These are phyloP conservation scores for Andrena bucephala DNA, from an alignment of 2,888 invertebrate genomes.

Conservation along the genomic window DNA sequence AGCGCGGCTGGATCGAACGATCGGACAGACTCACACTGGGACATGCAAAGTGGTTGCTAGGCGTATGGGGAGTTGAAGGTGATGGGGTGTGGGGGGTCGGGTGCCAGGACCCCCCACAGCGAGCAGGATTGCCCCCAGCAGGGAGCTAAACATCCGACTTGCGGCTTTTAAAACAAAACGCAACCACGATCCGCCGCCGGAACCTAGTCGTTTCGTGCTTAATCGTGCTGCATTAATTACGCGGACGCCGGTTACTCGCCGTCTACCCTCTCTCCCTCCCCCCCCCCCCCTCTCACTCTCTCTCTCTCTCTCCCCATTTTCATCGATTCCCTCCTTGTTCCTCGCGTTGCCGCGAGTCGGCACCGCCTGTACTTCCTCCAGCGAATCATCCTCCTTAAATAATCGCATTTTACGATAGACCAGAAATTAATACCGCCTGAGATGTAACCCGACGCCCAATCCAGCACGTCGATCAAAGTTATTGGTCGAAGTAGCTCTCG, in stretches of 20 bases:
- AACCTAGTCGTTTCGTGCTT: constrained; percentile 81
- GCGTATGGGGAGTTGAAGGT: constrained; percentile 62
- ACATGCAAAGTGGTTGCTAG: constrained; percentile 61
- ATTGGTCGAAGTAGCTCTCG: neutral
- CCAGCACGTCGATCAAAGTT: constrained; percentile 4
- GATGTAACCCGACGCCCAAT: constrained; percentile 17
- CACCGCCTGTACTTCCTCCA: constrained; percentile 26
- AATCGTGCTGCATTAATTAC: constrained; percentile 84
- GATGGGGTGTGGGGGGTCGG: constrained; percentile 65
- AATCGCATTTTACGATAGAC: constrained; percentile 40
- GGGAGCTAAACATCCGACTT: constrained; percentile 83
- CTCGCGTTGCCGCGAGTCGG: constrained; percentile 1
- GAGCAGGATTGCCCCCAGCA: constrained; percentile 84
- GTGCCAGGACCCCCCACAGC: constrained; percentile 80
- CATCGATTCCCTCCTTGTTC: constrained; percentile 26
- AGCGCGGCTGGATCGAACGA: constrained; percentile 44
- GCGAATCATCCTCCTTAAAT: constrained; percentile 28
- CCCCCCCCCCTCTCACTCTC: neutral
- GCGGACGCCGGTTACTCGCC: constrained; percentile 74
- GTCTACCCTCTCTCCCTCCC: constrained; percentile 22
- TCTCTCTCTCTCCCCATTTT: constrained; percentile 27
- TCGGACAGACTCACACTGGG: constrained; percentile 41
- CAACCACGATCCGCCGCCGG: constrained; percentile 77
- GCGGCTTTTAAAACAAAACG: constrained; percentile 82
- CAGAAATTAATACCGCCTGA: constrained; percentile 45